Base-by-base conservation (phyloP, 2,888 invertebrate genomes). In the Tricholauxania praeusta region DNA sequence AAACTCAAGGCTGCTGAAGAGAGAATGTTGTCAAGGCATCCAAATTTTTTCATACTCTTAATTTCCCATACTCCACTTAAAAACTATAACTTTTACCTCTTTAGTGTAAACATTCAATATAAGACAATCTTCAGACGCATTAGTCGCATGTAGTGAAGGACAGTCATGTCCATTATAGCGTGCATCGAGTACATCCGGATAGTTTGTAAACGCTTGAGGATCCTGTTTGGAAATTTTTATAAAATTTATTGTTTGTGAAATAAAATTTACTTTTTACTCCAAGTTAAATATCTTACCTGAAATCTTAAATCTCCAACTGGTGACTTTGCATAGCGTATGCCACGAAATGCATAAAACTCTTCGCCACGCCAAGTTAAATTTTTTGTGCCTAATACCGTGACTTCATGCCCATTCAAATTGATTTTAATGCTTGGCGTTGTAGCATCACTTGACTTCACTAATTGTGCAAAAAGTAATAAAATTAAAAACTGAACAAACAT, bases 111-210 rank as follows among this genome's bases (percentile, higher is more conserved):
- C 87, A 80, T 90, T 90, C 6, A 90, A 80, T 57, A 87, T 86
- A 15, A 90, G 85, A 77, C 90, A 90, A 79, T 90, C 89, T 80
- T 90, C 90, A 3, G 88, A 88, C 10, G 82, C 75, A 72, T 79
- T 80, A 6, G 69, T 72, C 10, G 86, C 82, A 0, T 86, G 86
- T 55, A 80, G 75, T 68, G 86, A 87, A 0, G 89, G 89, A 76
- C 90, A 90, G 5, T 89, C 86, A 1, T 89, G 89, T 0, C 89
- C 89, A 55, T 90, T 89, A 70, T 85, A 74, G 2, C 87, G 88
- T 2, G 89, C 90, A 79, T 91, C 77, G 8, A 78, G 68, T 17
- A 14, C 32, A 1, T 69, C 71, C 1, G 76, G 76, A 51, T 77
- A 67, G 10, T 75, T 71, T 14, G 75, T 73, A 48, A 79, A 32